These are phyloP conservation scores for Caerostris extrusa DNA, from an alignment of 1,140 invertebrate genomes.

Conservation along the genomic window DNA sequence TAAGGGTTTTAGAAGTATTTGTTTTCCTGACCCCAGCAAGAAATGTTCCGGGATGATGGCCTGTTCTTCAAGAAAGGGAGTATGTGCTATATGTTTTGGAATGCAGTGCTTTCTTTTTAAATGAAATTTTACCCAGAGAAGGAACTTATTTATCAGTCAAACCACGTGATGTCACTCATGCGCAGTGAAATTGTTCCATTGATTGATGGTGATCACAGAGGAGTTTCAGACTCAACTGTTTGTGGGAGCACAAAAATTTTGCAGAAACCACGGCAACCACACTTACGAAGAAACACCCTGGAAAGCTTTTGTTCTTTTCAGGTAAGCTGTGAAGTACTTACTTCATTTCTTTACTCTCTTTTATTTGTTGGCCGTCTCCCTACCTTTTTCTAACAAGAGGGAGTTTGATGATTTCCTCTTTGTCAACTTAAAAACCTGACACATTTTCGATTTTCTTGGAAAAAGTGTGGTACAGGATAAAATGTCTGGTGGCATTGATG, in stretches of 20 bases:
- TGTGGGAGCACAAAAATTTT: no score
- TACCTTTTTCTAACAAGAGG: neutral
- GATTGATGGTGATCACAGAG: slow-evolving; percentile 91
- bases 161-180: slow-evolving; percentile 64
- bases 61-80: neutral
- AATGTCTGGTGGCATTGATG: slow-evolving; percentile 24
- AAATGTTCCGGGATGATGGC: neutral
- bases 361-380: slow-evolving; percentile 8
- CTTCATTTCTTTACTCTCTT: neutral
- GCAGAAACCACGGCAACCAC: no score
- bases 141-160: slow-evolving; percentile 73
- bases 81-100: neutral
- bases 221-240: no score
- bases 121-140: neutral
- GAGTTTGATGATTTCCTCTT: slow-evolving; percentile 27
- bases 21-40: neutral
- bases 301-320: slow-evolving; percentile 89
- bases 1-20: no score
- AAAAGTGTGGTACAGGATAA: neutral
- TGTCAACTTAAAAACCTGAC: slow-evolving; percentile 22
- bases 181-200: slow-evolving; percentile 85
- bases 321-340: slow-evolving; percentile 89
- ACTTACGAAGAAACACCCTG: slow-evolving; percentile 93
- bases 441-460: slow-evolving; percentile 22
- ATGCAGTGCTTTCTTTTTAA: neutral